Evolutionary conservation across 2,888 invertebrate species (phyloP).

Genomic region (Nemotelus pantherinus): DNA sequence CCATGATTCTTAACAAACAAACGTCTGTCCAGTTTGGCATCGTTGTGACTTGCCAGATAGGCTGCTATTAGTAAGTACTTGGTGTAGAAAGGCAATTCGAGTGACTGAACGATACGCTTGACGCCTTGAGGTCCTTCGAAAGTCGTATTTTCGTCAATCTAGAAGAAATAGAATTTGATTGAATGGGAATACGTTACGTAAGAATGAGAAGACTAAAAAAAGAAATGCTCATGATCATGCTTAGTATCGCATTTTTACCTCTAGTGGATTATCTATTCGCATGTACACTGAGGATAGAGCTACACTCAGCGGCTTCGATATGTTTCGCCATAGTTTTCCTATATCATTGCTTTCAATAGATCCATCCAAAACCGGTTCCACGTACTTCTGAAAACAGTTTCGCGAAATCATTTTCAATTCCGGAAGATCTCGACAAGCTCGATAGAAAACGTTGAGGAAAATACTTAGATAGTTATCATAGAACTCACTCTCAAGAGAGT

Average conservation of each 20-base stretch:
- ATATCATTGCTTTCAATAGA: constrained; percentile 73
- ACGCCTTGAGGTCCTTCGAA: constrained; percentile 59
- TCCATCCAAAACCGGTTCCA: constrained; percentile 78
- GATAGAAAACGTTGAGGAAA: constrained; percentile 84
- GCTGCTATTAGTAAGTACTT: constrained; percentile 91
- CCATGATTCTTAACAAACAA: constrained; percentile 84
- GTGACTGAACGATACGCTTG: constrained; percentile 71
- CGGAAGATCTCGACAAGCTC: constrained; percentile 84
- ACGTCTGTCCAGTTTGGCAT: constrained; percentile 85
- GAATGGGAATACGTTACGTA: too few species aligned
- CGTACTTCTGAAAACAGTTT: constrained; percentile 78
- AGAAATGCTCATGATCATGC: background rate
- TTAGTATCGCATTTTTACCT: background rate
- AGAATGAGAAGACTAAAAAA: background rate
- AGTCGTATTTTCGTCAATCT: constrained; percentile 28
- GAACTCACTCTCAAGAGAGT: constrained; percentile 64
- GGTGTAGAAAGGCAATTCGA: constrained; percentile 88
- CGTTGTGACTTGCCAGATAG: constrained; percentile 92
- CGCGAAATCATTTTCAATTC: constrained; percentile 85
- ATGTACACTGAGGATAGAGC: constrained; percentile 83
- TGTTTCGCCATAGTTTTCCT: constrained; percentile 80
- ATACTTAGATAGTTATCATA: constrained; percentile 84
- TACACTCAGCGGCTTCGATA: constrained; percentile 77
- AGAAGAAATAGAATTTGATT: background rate
- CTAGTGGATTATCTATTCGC: constrained; percentile 66